Conservation (phyloP, 2,888 invertebrate species). For the Lepeophtheirus nordmannii region DNA sequence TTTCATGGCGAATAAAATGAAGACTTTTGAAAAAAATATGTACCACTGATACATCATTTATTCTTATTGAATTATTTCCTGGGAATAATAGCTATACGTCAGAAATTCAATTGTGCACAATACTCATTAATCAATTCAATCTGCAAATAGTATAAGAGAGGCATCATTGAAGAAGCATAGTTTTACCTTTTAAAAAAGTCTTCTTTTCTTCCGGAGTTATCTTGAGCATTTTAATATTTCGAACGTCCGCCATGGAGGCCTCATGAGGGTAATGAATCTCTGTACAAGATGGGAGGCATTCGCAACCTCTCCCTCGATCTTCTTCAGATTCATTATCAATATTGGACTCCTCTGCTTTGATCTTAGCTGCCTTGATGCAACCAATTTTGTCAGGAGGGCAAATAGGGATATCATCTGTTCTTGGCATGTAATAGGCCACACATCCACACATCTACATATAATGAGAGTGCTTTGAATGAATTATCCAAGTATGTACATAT, state of each 20-base stretch:
- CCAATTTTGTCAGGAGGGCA: background rate
- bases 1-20: slow-evolving; percentile 7
- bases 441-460: slow-evolving; percentile 5
- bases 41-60: background rate
- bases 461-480: too few species aligned
- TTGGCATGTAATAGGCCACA: slow-evolving; percentile 17
- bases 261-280: slow-evolving; percentile 9
- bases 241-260: background rate
- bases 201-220: background rate
- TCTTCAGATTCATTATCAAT: background rate
- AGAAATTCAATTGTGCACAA: too few species aligned
- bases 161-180: background rate
- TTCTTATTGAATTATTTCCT: background rate
- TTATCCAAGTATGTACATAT: too few species aligned
- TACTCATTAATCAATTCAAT: too few species aligned
- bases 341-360: background rate
- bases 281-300: slow-evolving; percentile 15
- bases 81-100: too few species aligned
- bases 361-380: background rate
- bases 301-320: background rate
- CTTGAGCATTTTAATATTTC: background rate
- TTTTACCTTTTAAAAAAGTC: background rate
- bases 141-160: too few species aligned
- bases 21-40: slow-evolving; percentile 11
- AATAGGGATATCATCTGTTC: slow-evolving; percentile 11